Base-by-base conservation (phyloP, 2,888 invertebrate species). In the Amblyteles armatorius region DNA sequence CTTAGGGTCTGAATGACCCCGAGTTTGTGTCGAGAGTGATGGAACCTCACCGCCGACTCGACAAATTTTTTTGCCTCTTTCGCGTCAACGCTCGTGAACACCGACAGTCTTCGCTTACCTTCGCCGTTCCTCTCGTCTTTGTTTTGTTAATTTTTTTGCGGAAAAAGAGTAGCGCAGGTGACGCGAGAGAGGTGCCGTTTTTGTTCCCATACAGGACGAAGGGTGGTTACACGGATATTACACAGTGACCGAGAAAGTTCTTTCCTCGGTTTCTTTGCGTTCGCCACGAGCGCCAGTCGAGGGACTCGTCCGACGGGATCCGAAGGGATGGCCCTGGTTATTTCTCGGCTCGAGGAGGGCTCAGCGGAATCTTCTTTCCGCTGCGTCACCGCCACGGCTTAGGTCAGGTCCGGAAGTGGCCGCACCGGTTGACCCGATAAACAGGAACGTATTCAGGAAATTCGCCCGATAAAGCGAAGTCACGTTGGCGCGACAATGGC, bases 161-260 rank as follows among this genome's bases (percentile, higher is more conserved):
- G 7, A 26, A 60, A 33, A 52, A 79, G 60, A 22, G 40, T 19
- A 6, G 57, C 22, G 26, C 77, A 74, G 77, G 60, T 77, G 76
- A 16, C 11, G 36, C 72, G 11, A 65, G 67, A 68, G 26, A 36
- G 22, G 65, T 68, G 57, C 40, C 29, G 65, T 79, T 84, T 84
- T 84, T 82, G 57, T 60, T 19, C 50, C 44, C 22, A 50, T 6
- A 50, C 55, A 40, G 36, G 36, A 13, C 33, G 26, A 36, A 48
- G 44, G 48, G 50, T 9, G 36, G 52, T 79, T 65, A 82, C 79
- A 74, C 71, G 67, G 57, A 82, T 79, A 79, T 79, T 77, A 71
- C 78, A 57, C 68, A 63, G 40, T 4, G 33, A 57, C 29, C 22
- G 52, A 19, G 48, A 65, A 63, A 63, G 44, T 57, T 76, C 48